Base-by-base conservation (phyloP, 1,140 invertebrate species). In the Riptortus pedestris region DNA sequence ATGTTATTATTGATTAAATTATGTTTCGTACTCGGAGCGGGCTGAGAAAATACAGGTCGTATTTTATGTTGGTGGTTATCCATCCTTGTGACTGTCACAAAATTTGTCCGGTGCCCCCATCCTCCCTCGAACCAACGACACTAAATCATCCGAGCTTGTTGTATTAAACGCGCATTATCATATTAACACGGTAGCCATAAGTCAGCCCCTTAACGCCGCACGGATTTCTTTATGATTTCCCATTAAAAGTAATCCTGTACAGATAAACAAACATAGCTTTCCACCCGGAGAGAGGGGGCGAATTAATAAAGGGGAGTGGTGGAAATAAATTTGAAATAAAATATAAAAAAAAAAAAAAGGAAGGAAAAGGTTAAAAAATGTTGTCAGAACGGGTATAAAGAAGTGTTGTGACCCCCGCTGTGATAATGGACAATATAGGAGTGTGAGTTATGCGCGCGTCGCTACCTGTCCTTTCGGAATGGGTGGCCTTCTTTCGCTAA, bases 191-290 rank as follows among this genome's bases (percentile, higher is more conserved):
- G 20, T 26, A 26, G 51, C 51, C 51, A 55, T 55, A 55, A 55
- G 4, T 55, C 51, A 55, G 24, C 7, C 18, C 20, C 31, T 14
- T 14, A 5, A 38, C n/a, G 26, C 20, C 22, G 20, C 24, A 20
- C 51, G 22, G 51, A 55, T 55, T 55, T 55, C 51, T 55, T 55
- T 55, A 55, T 55, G 51, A 55, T 55, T 55, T 55, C 51, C 51
- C 51, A 55, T 55, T 55, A 55, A 55, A 26, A 55, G 51, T 55
- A 55, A 55, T 55, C 26, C 51, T 27, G 51, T 55, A 55, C 51
- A 24, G 51, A 55, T 55, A 55, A 55, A 55, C 51, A 55, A 55
- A 55, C 51, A 55, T 55, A 55, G 51, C 51, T 55, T 26, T 55
- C 51, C 22, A 14, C 24, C 24, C 51, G 51, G 16, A 16, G 51